Conservation (phyloP, 2,113 vertebrate genomes). For the Pungitius pungitius region DNA sequence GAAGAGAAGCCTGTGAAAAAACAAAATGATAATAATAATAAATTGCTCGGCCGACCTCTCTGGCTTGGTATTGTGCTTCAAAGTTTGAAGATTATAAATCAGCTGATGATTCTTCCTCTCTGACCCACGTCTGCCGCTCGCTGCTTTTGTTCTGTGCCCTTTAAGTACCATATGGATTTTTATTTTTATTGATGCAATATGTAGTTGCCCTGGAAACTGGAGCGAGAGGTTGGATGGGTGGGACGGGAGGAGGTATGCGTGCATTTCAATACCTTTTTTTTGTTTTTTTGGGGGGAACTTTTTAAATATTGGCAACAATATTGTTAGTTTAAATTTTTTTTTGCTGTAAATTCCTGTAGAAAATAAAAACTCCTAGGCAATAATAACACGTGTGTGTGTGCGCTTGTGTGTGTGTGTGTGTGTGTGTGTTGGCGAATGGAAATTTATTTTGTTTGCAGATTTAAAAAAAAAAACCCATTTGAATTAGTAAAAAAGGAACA, state of each 20-base stretch:
- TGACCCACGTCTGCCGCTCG: slow-evolving; percentile 19
- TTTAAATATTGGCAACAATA: slow-evolving; percentile 59
- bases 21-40: not conserved
- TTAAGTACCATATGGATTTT: not conserved
- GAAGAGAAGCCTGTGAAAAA: not conserved
- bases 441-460: not conserved
- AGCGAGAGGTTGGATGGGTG: not conserved
- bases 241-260: slow-evolving; percentile 28
- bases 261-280: slow-evolving; percentile 64
- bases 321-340: slow-evolving; percentile 41
- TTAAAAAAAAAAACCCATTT: not conserved
- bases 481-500: not conserved
- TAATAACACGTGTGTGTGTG: slow-evolving; percentile 34
- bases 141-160: slow-evolving; percentile 49
- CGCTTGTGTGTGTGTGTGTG: slow-evolving; percentile 3
- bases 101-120: not conserved
- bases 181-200: slow-evolving; percentile 11
- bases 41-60: not conserved
- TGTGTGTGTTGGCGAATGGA: not conserved
- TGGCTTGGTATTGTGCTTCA: not conserved
- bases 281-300: slow-evolving; percentile 52
- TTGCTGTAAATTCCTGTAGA: slow-evolving; percentile 59
- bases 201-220: slow-evolving; percentile 23
- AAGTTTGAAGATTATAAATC: not conserved
- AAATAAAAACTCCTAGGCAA: slow-evolving; percentile 57